phyloP scores from a whole-genome alignment of 2,113 vertebrate genomes.

The Mastomys coucha region DNA sequence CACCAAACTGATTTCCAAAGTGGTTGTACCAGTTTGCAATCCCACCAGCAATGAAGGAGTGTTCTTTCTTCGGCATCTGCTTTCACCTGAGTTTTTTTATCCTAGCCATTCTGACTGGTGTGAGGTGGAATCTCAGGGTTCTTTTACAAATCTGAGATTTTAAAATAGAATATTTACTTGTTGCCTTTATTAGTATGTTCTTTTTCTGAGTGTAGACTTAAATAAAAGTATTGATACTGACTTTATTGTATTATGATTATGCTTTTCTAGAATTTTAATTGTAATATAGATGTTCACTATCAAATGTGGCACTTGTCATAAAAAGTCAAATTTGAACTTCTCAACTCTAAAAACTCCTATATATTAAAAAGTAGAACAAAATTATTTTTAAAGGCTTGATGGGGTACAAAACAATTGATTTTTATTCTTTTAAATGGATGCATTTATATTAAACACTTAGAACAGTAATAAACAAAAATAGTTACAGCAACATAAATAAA shows the following conservation, averaged over 20 bases:
- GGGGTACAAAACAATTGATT: not conserved
- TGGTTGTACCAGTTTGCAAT: too few relatives aligned
- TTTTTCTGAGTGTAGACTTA: not conserved
- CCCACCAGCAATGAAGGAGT: too few relatives aligned
- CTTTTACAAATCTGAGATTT: not conserved
- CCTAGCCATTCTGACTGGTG: too few relatives aligned
- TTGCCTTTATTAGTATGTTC: not conserved
- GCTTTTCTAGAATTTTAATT: not conserved
- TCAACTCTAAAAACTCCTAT: not conserved
- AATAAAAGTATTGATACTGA: not conserved
- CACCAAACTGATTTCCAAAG: too few relatives aligned
- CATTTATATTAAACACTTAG: not conserved
- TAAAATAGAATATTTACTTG: not conserved
- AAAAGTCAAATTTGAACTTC: not conserved
- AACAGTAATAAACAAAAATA: not conserved
- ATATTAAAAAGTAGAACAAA: not conserved
- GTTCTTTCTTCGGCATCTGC: too few relatives aligned
- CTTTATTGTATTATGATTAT: not conserved
- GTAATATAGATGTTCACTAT: not conserved
- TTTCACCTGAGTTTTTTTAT: too few relatives aligned
- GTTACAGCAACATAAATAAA: slow-evolving; percentile 49
- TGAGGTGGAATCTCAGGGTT: too few relatives aligned
- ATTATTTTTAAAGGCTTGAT: not conserved
- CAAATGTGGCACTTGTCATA: not conserved
- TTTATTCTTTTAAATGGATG: not conserved